A percentile compares a stretch with the other conserved stretches of the same genome.
Conservation (phyloP, 2,113 vertebrate species). For the Garra rufa region DNA sequence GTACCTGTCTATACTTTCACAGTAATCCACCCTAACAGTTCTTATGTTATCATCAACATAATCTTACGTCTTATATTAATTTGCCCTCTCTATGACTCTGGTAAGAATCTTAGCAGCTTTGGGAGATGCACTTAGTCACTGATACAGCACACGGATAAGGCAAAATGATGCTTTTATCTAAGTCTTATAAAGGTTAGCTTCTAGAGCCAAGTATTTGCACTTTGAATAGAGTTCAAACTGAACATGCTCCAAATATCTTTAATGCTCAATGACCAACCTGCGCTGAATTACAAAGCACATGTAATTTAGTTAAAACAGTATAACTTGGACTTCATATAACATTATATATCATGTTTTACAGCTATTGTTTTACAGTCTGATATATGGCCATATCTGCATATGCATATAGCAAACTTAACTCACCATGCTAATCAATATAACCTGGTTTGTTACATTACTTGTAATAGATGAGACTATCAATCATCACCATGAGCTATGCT, state of each 20-base stretch:
- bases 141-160: constrained; percentile 4
- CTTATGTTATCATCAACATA: background rate
- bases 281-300: background rate
- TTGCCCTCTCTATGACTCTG: background rate
- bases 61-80: background rate
- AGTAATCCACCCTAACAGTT: constrained; percentile 5
- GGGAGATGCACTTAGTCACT: constrained; percentile 17
- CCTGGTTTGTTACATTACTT: background rate
- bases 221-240: constrained; percentile 27
- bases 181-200: background rate
- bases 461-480: background rate
- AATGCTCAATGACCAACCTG: background rate
- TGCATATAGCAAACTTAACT: background rate
- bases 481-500: background rate
- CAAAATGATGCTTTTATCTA: background rate
- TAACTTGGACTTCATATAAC: background rate
- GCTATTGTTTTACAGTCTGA: background rate
- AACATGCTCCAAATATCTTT: constrained; percentile 8
- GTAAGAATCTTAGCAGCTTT: constrained; percentile 9
- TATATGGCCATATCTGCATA: background rate
- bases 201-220: constrained; percentile 11
- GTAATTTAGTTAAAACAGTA: background rate
- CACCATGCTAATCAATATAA: background rate
- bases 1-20: background rate
- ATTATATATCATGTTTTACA: background rate